Evolutionary conservation across 1,140 invertebrate genomes (phyloP), one percentile per base, ranked within the genome.

Genomic region (Philotrypesis tridentata): DNA sequence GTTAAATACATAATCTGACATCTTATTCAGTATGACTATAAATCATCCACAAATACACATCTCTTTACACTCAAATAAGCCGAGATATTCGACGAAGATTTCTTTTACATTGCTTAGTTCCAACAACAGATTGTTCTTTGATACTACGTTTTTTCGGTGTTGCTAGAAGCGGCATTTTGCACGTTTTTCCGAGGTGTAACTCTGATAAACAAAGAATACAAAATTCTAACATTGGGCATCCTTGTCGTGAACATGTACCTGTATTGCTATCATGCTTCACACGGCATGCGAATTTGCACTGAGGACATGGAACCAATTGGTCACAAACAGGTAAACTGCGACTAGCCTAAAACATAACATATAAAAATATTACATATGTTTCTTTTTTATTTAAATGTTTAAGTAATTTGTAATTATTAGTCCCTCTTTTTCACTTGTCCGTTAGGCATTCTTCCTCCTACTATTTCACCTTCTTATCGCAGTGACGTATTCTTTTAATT

Each of bases 81-180:
- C 79, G 80, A 84, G 85, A 89, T 80, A 92, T 85, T 78, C 90
- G 85, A 12, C 90, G 85, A 7, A 92, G 84, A 75, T 91, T 92
- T 31, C 90, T 85, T 60, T 91, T 91, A 84, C 90, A 91, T 71
- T 91, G 89, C 37, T 87, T 88, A 2, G 90, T 91, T 12, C 90
- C 90, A 31, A 89, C 87, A 40, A 91, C 75, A 8, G 89, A 85
- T 5, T 87, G 87, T 68, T 90, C 90, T 74, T 85, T 89, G 40
- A 87, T 86, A 21, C 71, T 55, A 23, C 84, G 85, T 79, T 92
- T 92, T n/a, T 90, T 92, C 21, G 91, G 91, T 2, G 91, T 91
- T 14, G 90, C 90, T 14, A 91, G 80, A 3, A 91, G 86, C 8
- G 89, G 88, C 55, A 89, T 91, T 71, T 90, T 91, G 77, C 91